A percentile compares a stretch with the other conserved stretches of the same genome.
These are phyloP conservation scores for Pangasianodon hypophthalmus DNA, from an alignment of 2,113 vertebrate genomes.

Conservation along the genomic window DNA sequence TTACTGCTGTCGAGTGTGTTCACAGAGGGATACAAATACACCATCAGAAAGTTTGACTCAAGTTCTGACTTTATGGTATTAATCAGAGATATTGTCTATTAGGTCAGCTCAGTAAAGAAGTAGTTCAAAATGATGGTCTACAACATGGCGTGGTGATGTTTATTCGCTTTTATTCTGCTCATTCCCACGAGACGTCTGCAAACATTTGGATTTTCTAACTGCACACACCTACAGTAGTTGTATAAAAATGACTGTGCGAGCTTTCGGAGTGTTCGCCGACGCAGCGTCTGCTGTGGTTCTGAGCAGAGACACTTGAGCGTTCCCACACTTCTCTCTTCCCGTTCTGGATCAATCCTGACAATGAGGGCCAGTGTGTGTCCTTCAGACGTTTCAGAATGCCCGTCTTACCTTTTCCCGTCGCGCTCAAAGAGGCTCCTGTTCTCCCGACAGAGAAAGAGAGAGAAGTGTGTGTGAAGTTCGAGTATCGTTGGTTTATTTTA, in stretches of 20 bases:
- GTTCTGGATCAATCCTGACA: slow-evolving; percentile 50
- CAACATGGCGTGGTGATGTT: not conserved
- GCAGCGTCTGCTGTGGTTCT: slow-evolving; percentile 21
- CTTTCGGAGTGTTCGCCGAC: not conserved
- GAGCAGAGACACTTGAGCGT: slow-evolving; percentile 49
- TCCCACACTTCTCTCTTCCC: slow-evolving; percentile 65
- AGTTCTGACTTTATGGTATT: not conserved
- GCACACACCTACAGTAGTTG: not conserved
- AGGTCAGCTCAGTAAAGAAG: no score
- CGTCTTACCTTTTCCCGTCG: slow-evolving; percentile 45
- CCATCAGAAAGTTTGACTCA: not conserved
- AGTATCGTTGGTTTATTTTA: slow-evolving; percentile 27
- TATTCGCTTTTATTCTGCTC: not conserved
- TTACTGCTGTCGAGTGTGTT: not conserved
- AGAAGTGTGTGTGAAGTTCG: slow-evolving; percentile 10
- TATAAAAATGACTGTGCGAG: not conserved
- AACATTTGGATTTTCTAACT: not conserved
- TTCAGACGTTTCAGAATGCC: slow-evolving; percentile 41
- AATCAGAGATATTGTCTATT: not conserved
- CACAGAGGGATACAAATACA: not conserved
- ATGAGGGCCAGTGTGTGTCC: slow-evolving; percentile 61
- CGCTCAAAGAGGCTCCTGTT: slow-evolving; percentile 59
- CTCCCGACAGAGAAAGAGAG: slow-evolving; percentile 30
- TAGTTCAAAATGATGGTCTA: not conserved
- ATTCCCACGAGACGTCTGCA: not conserved